These are phyloP conservation scores for Drosophila pseudotalamancana DNA, from an alignment of 2,888 invertebrate species.

Conservation along the genomic window DNA sequence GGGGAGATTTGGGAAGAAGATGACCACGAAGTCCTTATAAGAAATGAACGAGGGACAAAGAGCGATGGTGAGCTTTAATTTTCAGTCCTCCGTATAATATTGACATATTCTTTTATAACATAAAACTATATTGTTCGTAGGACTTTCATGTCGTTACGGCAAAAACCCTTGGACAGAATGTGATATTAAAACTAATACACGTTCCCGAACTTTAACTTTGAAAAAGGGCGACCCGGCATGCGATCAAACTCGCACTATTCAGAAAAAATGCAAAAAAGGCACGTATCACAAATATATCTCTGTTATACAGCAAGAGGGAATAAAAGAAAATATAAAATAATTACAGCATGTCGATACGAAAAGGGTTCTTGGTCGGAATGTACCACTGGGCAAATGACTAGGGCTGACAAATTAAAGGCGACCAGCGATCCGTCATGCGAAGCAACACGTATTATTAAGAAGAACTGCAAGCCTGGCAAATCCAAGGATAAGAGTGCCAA, in stretches of 20 bases:
- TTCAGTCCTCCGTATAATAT: too few species aligned
- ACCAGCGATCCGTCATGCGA: conserved; percentile 93
- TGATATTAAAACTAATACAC: conserved; percentile 92
- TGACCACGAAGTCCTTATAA: conserved; percentile 91
- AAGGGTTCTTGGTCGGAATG: conserved; percentile 95
- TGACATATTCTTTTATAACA: too few species aligned
- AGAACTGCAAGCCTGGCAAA: conserved; percentile 93
- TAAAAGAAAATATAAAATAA: neutral
- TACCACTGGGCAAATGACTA: conserved; percentile 91
- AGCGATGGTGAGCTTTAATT: conserved; percentile 77
- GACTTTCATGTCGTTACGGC: conserved; percentile 91
- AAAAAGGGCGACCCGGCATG: conserved; percentile 94
- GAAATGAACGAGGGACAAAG: conserved; percentile 92
- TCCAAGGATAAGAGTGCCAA: conserved; percentile 85
- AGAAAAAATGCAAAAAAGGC: conserved; percentile 97
- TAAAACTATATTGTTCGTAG: conserved; percentile 48
- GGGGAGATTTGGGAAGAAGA: conserved; percentile 92
- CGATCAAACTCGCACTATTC: conserved; percentile 92
- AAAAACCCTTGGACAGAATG: conserved; percentile 96
- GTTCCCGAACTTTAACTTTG: conserved; percentile 92
- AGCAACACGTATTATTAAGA: conserved; percentile 91
- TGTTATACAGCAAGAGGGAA: neutral
- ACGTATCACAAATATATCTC: conserved; percentile 49
- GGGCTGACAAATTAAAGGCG: conserved; percentile 92
- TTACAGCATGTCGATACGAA: conserved; percentile 92